phyloP scores from a whole-genome alignment of 1,140 invertebrate species.

The Liolophura sinensis region DNA sequence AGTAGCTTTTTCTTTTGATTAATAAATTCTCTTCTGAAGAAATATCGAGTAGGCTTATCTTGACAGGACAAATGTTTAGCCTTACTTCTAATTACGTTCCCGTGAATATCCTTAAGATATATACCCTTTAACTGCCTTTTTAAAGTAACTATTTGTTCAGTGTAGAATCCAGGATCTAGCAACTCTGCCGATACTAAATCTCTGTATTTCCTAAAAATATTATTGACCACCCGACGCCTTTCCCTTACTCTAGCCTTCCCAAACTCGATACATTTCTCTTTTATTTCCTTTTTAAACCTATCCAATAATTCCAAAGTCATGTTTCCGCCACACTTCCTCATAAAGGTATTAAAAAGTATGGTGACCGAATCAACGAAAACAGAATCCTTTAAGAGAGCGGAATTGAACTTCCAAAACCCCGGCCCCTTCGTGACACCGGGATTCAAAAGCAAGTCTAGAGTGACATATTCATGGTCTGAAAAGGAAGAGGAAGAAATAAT shows the following conservation, averaged over 20 bases:
- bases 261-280: slow-evolving; percentile 21
- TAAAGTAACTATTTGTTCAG: slow-evolving; percentile 12
- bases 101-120: slow-evolving; percentile 11
- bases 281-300: slow-evolving; percentile 19
- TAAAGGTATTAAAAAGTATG: slow-evolving; percentile 12
- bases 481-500: slow-evolving; percentile 14
- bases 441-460: slow-evolving; percentile 6
- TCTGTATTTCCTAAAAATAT: slow-evolving; percentile 15
- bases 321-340: slow-evolving; percentile 2
- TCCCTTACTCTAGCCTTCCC: slow-evolving; percentile 15
- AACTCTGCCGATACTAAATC: slow-evolving; percentile 6
- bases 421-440: slow-evolving; percentile 12
- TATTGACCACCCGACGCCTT: slow-evolving; percentile 3
- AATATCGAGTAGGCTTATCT: slow-evolving; percentile 22
- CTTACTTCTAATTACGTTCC: slow-evolving; percentile 15
- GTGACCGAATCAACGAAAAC: slow-evolving; percentile 14
- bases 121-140: slow-evolving; percentile 18
- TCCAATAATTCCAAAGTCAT: slow-evolving; percentile 19
- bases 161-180: slow-evolving; percentile 7
- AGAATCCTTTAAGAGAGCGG: slow-evolving; percentile 20
- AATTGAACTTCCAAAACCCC: slow-evolving; percentile 31
- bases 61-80: slow-evolving; percentile 17
- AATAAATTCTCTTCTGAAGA: slow-evolving; percentile 18
- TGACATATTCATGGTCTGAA: slow-evolving; percentile 29
- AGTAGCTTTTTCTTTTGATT: slow-evolving; percentile 17